phyloP scores from a whole-genome alignment of 2,888 invertebrate genomes.

The Tolmerus cingulatus region DNA sequence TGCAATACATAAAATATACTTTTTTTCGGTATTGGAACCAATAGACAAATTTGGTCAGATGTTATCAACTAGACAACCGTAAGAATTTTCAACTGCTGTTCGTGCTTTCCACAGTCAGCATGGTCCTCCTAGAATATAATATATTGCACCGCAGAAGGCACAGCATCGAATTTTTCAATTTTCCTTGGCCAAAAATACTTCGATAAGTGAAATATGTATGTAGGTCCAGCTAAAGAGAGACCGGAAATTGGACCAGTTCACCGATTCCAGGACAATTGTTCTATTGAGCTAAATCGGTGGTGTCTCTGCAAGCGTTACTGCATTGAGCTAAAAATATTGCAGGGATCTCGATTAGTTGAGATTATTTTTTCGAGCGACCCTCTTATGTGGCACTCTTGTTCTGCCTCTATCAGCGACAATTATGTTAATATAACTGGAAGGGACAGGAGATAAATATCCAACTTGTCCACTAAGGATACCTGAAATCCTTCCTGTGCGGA shows the following conservation, averaged over 20 bases:
- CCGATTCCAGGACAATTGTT: neutral
- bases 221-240: neutral
- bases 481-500: neutral
- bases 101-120: neutral
- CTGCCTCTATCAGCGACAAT: neutral
- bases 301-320: neutral
- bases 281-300: neutral
- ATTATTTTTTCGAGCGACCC: neutral
- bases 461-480: neutral
- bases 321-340: neutral
- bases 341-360: neutral
- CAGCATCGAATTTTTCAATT: neutral
- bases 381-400: neutral
- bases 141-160: neutral
- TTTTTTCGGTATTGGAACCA: neutral
- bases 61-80: neutral
- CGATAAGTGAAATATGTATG: neutral
- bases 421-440: neutral
- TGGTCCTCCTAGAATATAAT: neutral
- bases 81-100: neutral
- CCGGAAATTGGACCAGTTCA: neutral
- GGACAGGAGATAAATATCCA: neutral
- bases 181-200: neutral
- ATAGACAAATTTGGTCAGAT: neutral
- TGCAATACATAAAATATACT: neutral